Percentiles rank a stretch among this genome's conserved stretches.
These are phyloP conservation scores for Trypoxylon attenuatum DNA, from an alignment of 2,888 invertebrate species.

Conservation along the genomic window DNA sequence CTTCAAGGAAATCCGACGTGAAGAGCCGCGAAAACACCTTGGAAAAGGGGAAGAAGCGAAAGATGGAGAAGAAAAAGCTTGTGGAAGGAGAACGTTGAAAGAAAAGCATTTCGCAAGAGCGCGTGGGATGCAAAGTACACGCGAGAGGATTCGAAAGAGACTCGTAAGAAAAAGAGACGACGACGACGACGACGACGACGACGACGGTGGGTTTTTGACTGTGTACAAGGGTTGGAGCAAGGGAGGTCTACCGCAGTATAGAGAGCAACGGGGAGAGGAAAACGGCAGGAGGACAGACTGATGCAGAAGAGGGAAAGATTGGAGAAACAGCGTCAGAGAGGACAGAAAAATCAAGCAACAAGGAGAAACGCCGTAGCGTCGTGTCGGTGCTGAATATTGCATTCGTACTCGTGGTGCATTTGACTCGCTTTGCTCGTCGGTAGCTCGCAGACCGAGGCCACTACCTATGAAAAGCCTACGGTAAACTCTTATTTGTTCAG, in stretches of 20 bases:
- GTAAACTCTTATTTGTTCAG: constrained; percentile 34
- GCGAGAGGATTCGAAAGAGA: background rate
- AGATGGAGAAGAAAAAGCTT: constrained; percentile 10
- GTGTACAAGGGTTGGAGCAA: background rate
- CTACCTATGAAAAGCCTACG: constrained; percentile 24
- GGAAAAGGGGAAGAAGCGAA: background rate
- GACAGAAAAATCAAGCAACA: constrained; percentile 55
- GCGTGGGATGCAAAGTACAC: constrained; percentile 3
- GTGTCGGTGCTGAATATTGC: constrained; percentile 52
- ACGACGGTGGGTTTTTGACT: background rate
- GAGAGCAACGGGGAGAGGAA: background rate
- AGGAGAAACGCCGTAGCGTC: constrained; percentile 48
- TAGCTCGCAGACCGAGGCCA: constrained; percentile 13
- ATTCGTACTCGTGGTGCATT: constrained; percentile 36
- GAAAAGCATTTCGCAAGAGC: constrained; percentile 12
- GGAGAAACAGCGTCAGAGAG: constrained; percentile 27
- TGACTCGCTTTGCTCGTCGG: constrained; percentile 34
- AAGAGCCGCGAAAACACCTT: background rate
- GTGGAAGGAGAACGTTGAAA: constrained; percentile 16
- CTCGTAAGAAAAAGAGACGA: constrained; percentile 10
- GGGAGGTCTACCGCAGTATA: background rate
- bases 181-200: no score
- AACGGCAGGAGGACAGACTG: background rate
- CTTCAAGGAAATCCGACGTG: background rate
- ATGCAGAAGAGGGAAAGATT: background rate